A percentile compares a stretch with the other conserved stretches of the same genome.
Conservation (phyloP, 2,113 vertebrate genomes). For the Ivindomyrus marchei region DNA sequence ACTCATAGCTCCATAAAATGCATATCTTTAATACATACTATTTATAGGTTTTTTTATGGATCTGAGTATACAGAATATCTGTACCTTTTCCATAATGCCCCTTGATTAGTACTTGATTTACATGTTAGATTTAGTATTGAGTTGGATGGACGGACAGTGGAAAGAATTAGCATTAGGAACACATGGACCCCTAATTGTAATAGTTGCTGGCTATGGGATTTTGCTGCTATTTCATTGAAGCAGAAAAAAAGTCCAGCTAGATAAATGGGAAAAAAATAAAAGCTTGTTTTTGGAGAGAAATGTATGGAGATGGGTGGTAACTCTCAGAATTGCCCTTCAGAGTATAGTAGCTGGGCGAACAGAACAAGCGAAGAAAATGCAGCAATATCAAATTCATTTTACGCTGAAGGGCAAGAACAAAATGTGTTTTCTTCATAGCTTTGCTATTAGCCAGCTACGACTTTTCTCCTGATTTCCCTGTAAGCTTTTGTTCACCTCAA, state of each 20-base stretch:
- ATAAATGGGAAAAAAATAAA: neutral
- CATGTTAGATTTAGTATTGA: neutral
- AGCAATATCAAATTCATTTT: neutral
- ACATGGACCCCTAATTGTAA: neutral
- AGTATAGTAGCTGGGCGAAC: neutral
- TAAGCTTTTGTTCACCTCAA: neutral
- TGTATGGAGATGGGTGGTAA: neutral
- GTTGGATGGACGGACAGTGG: neutral
- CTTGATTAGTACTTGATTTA: neutral
- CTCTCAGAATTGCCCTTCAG: neutral
- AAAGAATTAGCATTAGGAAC: neutral
- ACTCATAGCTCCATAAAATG: neutral
- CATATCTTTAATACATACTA: neutral
- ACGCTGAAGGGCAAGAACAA: neutral
- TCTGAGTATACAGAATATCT: neutral
- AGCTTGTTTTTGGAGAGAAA: neutral
- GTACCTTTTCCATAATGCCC: neutral
- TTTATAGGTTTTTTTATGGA: neutral
- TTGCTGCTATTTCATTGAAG: neutral
- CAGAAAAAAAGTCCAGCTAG: neutral
- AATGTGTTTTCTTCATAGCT: neutral
- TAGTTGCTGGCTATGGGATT: neutral
- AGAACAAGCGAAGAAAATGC: neutral
- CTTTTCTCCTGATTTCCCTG: neutral
- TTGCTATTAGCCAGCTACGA: neutral